Evolutionary conservation across 2,113 vertebrate genomes (phyloP).

Genomic region (Sterna hirundo): DNA sequence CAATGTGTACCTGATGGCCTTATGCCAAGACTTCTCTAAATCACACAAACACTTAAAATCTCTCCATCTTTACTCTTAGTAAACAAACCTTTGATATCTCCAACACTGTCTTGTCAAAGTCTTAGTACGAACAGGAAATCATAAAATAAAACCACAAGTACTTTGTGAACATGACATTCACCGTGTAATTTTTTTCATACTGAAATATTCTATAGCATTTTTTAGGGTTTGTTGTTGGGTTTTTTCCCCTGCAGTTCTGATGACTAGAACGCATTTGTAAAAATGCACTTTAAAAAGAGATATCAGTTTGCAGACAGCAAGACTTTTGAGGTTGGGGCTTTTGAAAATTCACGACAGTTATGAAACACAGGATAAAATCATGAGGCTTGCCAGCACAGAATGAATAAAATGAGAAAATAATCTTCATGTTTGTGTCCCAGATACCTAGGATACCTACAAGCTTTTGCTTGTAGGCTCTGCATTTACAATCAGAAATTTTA

Average conservation of each 20-base stretch:
- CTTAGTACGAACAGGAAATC: not conserved
- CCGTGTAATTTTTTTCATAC: not conserved
- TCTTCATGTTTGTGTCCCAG: not conserved
- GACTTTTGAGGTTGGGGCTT: not conserved
- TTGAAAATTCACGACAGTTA: not conserved
- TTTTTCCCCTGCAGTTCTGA: not conserved
- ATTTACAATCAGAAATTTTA: constrained; percentile 14
- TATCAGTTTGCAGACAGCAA: not conserved
- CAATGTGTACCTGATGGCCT: not conserved
- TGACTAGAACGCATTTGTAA: not conserved
- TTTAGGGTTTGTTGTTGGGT: not conserved
- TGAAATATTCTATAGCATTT: not conserved
- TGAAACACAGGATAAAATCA: not conserved
- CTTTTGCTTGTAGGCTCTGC: not conserved
- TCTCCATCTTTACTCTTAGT: not conserved
- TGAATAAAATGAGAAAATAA: not conserved
- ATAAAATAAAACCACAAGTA: not conserved
- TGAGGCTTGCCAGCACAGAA: not conserved
- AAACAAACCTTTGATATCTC: not conserved
- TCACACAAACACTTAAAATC: not conserved
- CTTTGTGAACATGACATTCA: not conserved
- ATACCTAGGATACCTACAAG: not conserved
- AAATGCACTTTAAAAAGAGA: not conserved
- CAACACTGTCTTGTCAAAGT: not conserved
- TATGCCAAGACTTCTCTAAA: not conserved